Evolutionary conservation across 2,888 invertebrate genomes (phyloP).

Genomic region (Cremastobaeus sp.): DNA sequence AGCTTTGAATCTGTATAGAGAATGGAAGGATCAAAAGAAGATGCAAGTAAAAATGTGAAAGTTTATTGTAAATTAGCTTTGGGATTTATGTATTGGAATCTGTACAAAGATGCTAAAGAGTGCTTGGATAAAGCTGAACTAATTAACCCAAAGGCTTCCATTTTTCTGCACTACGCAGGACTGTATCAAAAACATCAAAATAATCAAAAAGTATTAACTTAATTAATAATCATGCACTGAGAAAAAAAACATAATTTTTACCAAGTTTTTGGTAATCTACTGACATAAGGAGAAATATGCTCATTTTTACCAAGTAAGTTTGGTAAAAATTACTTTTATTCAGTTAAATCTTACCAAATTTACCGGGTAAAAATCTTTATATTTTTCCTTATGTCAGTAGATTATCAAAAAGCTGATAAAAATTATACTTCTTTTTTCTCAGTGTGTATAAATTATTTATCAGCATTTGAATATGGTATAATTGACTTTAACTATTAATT

Average conservation of each 20-base stretch:
- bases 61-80: slow-evolving; percentile 34
- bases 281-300: too few relatives aligned
- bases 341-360: too few relatives aligned
- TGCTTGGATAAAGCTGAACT: slow-evolving; percentile 1
- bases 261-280: too few relatives aligned
- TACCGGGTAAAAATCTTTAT: too few relatives aligned
- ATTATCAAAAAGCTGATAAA: too few relatives aligned
- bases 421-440: background rate
- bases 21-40: slow-evolving; percentile 2
- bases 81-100: slow-evolving; percentile 12
- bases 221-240: too few relatives aligned
- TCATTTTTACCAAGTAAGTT: too few relatives aligned
- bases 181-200: background rate
- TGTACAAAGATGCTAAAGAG: background rate
- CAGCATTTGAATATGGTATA: slow-evolving; percentile 8
- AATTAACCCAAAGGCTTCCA: background rate
- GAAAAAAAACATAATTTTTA: too few relatives aligned
- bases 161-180: slow-evolving; percentile 2
- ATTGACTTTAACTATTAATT: slow-evolving; percentile 8
- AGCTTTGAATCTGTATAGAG: slow-evolving; percentile 7
- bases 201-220: slow-evolving; percentile 1
- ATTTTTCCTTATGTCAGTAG: too few relatives aligned
- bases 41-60: slow-evolving; percentile 4
- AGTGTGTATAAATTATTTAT: too few relatives aligned
- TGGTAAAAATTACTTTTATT: too few relatives aligned